These are phyloP conservation scores for Drosophila sproati DNA, from an alignment of 1,140 invertebrate species.

Conservation along the genomic window DNA sequence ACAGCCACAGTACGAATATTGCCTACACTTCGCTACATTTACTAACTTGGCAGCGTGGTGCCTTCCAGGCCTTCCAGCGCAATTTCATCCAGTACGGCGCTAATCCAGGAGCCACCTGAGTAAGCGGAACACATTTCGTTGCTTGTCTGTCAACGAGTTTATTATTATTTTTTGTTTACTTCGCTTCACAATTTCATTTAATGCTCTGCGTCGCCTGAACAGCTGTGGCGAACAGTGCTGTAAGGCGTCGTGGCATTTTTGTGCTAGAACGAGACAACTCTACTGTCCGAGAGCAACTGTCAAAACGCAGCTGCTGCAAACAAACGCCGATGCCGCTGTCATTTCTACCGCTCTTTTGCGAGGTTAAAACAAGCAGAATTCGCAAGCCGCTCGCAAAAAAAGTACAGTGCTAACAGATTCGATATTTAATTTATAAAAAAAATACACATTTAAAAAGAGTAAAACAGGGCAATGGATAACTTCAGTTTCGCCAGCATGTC, in stretches of 20 bases:
- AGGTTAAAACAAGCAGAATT: slow-evolving; percentile 47
- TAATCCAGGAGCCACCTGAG: slow-evolving; percentile 62
- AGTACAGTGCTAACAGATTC: slow-evolving; percentile 52
- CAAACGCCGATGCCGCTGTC: slow-evolving; percentile 41
- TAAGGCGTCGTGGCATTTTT: neutral
- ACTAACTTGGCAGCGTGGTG: slow-evolving; percentile 89
- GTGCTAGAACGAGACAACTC: slow-evolving; percentile 15
- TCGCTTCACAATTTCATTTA: neutral
- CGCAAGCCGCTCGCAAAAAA: slow-evolving; percentile 33
- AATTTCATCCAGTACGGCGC: slow-evolving; percentile 88
- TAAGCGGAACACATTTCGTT: slow-evolving; percentile 22
- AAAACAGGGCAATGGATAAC: slow-evolving; percentile 29
- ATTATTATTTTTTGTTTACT: slow-evolving; percentile 3
- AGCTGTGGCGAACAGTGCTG: slow-evolving; percentile 27
- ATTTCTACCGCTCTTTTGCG: slow-evolving; percentile 65
- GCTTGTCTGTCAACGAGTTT: neutral
- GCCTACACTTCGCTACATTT: slow-evolving; percentile 5
- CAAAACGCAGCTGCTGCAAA: slow-evolving; percentile 50
- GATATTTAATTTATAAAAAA: slow-evolving; percentile 1
- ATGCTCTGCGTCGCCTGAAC: neutral
- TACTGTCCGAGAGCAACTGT: slow-evolving; percentile 19
- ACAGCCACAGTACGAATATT: neutral
- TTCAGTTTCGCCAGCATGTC: slow-evolving; percentile 71
- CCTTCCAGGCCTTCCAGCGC: slow-evolving; percentile 93
- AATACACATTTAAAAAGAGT: neutral